Percentiles rank a stretch among this genome's conserved stretches.
Conservation (phyloP, 2,888 invertebrate genomes). For the Philhelius pedissequus region DNA sequence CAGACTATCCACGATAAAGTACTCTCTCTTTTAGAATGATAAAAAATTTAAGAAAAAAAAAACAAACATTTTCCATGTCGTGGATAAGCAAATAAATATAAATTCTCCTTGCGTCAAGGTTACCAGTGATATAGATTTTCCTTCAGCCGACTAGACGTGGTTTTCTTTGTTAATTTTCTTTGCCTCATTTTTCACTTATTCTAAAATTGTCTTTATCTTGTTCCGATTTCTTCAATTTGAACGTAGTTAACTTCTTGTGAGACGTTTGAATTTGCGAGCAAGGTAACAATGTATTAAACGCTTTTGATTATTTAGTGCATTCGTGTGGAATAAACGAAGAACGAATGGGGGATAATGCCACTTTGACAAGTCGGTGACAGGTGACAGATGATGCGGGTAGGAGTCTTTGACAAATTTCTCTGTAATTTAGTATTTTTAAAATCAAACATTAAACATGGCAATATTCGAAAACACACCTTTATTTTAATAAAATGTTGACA, state of each 20-base stretch:
- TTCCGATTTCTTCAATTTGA: background rate
- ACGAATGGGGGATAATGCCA: background rate
- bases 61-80: background rate
- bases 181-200: background rate
- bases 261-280: conserved; percentile 11
- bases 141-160: conserved; percentile 25
- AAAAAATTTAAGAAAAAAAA: background rate
- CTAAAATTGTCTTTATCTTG: background rate
- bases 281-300: background rate
- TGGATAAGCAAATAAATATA: conserved; percentile 49
- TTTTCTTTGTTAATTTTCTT: background rate
- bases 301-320: conserved; percentile 1
- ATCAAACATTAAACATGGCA: background rate
- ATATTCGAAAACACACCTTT: background rate
- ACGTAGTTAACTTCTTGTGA: conserved; percentile 7
- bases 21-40: background rate
- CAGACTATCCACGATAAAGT: background rate
- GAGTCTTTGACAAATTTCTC: background rate
- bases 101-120: conserved; percentile 7
- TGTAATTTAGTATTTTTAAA: background rate
- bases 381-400: background rate
- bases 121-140: conserved; percentile 25
- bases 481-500: background rate
- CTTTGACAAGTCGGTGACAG: conserved; percentile 24
- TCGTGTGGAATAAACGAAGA: conserved; percentile 24